These are phyloP conservation scores for Protaetia brevitarsis DNA, from an alignment of 1,140 invertebrate genomes.

Conservation along the genomic window DNA sequence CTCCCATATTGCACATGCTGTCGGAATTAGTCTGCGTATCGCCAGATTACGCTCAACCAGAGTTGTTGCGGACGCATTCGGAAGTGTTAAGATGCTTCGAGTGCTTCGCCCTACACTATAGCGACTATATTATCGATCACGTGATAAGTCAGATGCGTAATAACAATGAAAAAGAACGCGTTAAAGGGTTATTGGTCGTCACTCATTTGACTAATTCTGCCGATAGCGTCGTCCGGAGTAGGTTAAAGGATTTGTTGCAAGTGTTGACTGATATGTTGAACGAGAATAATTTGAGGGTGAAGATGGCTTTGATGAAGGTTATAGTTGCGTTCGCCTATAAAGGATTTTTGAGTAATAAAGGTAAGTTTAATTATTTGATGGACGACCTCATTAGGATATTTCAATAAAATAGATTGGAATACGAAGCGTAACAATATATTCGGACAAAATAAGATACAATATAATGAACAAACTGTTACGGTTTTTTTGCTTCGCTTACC, in stretches of 20 bases:
- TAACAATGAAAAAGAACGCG: conserved; percentile 71
- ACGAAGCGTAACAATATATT: too few species aligned
- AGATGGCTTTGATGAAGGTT: conserved; percentile 73
- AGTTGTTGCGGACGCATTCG: conserved; percentile 81
- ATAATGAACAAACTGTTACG: too few species aligned
- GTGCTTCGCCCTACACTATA: conserved; percentile 68
- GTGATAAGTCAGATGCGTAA: conserved; percentile 73
- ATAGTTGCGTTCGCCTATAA: conserved; percentile 79
- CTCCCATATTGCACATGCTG: conserved; percentile 57
- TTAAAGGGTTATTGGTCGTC: conserved; percentile 78
- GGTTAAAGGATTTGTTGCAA: conserved; percentile 54
- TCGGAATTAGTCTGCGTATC: conserved; percentile 68
- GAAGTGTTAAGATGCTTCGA: conserved; percentile 86
- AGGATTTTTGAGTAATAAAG: conserved; percentile 57
- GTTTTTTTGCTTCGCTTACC: too few species aligned
- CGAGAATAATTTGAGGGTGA: conserved; percentile 64
- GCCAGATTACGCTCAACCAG: conserved; percentile 73
- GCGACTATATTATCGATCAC: conserved; percentile 64
- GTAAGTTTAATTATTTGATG: too few species aligned
- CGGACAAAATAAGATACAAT: too few species aligned
- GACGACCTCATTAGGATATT: too few species aligned
- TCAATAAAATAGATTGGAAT: too few species aligned
- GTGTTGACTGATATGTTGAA: conserved; percentile 59
- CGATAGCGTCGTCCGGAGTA: conserved; percentile 56
- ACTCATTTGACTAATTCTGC: conserved; percentile 75